These are phyloP conservation scores for Ctena decussata DNA, from an alignment of 2,888 invertebrate genomes.

Conservation along the genomic window DNA sequence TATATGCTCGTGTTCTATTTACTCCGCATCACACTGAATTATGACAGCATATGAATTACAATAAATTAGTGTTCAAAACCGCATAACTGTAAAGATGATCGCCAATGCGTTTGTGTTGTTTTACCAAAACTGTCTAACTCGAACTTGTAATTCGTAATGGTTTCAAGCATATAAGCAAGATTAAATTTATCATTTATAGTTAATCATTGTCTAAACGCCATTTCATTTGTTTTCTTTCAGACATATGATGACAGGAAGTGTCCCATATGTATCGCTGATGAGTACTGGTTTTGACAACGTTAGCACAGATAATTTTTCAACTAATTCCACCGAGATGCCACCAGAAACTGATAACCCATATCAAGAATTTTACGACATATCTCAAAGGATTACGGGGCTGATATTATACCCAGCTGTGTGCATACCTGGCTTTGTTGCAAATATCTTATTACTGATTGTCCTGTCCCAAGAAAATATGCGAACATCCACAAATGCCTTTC, in stretches of 20 bases:
- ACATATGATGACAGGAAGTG: background rate
- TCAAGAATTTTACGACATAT: constrained; percentile 74
- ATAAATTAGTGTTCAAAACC: no score
- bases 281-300: background rate
- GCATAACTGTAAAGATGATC: no score
- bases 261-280: background rate
- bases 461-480: constrained; percentile 78
- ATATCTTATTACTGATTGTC: constrained; percentile 79
- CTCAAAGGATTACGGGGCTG: constrained; percentile 80
- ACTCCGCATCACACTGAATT: no score
- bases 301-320: background rate
- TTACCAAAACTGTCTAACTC: no score
- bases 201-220: no score
- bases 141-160: no score
- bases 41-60: no score
- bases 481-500: constrained; percentile 83
- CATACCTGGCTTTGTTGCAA: constrained; percentile 79
- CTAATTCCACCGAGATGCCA: background rate
- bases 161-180: no score
- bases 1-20: no score
- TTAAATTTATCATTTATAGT: no score
- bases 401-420: constrained; percentile 82
- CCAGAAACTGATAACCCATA: background rate
- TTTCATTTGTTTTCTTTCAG: background rate
- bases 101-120: no score